Base-by-base conservation (phyloP, 2,113 vertebrate genomes). In the Neolamprologus kungweensis region DNA sequence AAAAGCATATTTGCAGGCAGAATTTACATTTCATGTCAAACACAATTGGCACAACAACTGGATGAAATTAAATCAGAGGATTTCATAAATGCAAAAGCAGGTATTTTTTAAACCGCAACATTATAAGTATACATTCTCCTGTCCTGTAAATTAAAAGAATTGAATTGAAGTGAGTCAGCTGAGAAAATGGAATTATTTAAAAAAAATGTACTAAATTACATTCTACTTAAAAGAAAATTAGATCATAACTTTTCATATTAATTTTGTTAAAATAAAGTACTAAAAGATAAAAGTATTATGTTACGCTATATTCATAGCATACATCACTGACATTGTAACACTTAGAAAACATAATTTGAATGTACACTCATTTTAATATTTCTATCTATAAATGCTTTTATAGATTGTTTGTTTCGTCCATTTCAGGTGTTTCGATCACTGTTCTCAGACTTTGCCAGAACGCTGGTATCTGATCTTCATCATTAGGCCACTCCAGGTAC, bases 401-500 rank as follows among this genome's bases (percentile, higher is more conserved):
- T 80, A 2, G 9, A 14, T 35, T 8, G 17, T 54, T 57, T 57
- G 42, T 55, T 14, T 45, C 3, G 23, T 28, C 33, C 12, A 4
- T 2, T n/a, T 90, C 73, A 14, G 89, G 82, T 83, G 82, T 90
- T 31, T 94, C 92, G 12, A 98, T 92, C 1, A 95, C 97, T 7
- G 5, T 58, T 95, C 94, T 97, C 87, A 98, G 85, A 19, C 95
- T 97, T 57, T 89, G 47, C 98, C 98, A 98, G 87, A 98, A 98
- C 1, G 90, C n/a, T 4, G 81, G 23, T 57, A 93, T 94, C 82
- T 94, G 94, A 2, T 87, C 81, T 7, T 97, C 96, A 0, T 84
- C 96, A 1, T 2, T 1, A 23, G 98, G 97, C 97, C 97, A 98
- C 92, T 98, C 97, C 88, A 98, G 92, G 83, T 98, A 98, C 11